A percentile compares a stretch with the other conserved stretches of the same genome.
Conservation (phyloP, 1,140 invertebrate species). For the Micrasema minimum region DNA sequence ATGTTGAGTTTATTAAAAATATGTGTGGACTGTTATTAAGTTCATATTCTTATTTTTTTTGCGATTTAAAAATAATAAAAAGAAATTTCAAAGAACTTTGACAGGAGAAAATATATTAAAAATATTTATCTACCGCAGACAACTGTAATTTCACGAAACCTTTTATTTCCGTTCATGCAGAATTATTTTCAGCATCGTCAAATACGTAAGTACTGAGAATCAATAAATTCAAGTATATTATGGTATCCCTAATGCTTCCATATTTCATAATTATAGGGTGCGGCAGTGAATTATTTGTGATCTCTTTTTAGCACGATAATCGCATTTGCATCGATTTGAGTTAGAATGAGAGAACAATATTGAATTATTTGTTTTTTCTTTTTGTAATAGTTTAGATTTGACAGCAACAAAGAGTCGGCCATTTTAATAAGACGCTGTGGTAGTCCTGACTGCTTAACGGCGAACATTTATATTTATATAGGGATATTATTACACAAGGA, state of each 20-base stretch:
- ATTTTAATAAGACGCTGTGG: constrained; percentile 60
- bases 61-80: too few relatives aligned
- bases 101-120: too few relatives aligned
- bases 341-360: constrained; percentile 62
- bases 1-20: too few relatives aligned
- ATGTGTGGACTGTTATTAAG: too few relatives aligned
- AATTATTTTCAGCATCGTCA: too few relatives aligned
- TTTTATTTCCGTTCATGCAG: too few relatives aligned
- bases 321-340: constrained; percentile 56
- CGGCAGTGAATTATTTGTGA: constrained; percentile 55
- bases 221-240: neutral
- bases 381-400: constrained; percentile 42
- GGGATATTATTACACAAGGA: too few relatives aligned
- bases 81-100: too few relatives aligned
- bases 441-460: neutral
- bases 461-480: neutral
- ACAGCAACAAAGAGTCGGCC: constrained; percentile 58
- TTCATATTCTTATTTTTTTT: too few relatives aligned
- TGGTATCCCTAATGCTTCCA: constrained; percentile 17
- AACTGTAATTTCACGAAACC: too few relatives aligned
- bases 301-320: constrained; percentile 60
- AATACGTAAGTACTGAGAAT: too few relatives aligned
- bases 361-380: constrained; percentile 67
- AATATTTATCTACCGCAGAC: too few relatives aligned
- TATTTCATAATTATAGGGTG: constrained; percentile 49